These are phyloP conservation scores for Odontamblyopus rebecca DNA, from an alignment of 2,797 vertebrate genomes.

Conservation along the genomic window DNA sequence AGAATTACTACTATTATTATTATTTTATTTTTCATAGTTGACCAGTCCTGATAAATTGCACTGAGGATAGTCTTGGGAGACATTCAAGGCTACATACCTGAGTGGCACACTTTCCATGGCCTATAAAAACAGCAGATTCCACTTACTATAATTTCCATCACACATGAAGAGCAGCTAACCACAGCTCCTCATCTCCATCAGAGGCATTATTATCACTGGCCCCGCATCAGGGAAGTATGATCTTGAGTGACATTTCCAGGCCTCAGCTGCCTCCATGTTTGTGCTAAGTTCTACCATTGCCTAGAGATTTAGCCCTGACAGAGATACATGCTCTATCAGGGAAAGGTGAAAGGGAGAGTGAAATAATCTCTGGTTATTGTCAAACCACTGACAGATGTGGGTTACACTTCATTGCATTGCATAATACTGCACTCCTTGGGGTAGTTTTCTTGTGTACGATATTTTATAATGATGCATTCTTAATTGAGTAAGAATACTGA, in stretches of 20 bases:
- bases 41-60: neutral
- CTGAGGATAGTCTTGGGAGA: neutral
- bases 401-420: no score
- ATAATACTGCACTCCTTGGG: no score
- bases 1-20: no score
- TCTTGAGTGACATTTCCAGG: slow-evolving; percentile 1
- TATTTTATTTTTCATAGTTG: neutral
- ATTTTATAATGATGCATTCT: no score
- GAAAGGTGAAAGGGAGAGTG: neutral
- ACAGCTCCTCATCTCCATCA: neutral
- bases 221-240: neutral
- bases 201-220: neutral
- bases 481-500: no score
- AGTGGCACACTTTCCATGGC: neutral
- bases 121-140: slow-evolving; percentile 2
- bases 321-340: neutral
- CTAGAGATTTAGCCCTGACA: neutral
- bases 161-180: neutral
- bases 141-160: neutral
- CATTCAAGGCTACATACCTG: neutral
- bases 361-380: slow-evolving; percentile 3
- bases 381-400: neutral
- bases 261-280: neutral
- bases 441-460: no score
- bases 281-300: neutral